Conservation (phyloP, 2,113 vertebrate species). For the Lamprotornis superbus region DNA sequence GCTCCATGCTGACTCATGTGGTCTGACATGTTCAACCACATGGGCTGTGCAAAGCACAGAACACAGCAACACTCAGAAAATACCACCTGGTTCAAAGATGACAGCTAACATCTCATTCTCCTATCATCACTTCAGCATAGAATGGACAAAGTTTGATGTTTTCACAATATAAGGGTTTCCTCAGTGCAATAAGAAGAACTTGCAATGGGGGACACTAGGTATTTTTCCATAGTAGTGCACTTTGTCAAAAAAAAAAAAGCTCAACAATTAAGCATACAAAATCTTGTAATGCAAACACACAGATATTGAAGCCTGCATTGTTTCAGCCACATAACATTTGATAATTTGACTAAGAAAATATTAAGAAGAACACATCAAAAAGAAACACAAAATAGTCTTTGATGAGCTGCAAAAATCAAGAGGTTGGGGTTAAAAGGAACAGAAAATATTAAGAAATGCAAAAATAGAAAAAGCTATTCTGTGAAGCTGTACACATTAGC, state of each 20-base stretch:
- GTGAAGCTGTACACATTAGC: not conserved
- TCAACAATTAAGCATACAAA: not conserved
- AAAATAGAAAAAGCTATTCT: not conserved
- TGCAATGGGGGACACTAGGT: not conserved
- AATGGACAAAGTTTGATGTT: accelerated
- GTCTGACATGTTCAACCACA: accelerated
- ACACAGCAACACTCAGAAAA: accelerated
- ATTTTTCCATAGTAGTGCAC: not conserved
- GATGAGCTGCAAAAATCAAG: not conserved
- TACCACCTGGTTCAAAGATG: accelerated
- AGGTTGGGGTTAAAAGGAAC: not conserved
- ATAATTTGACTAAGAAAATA: not conserved
- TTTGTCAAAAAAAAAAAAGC: not conserved
- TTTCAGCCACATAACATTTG: not conserved
- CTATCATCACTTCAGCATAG: not conserved
- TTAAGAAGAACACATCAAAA: not conserved
- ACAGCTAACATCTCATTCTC: not conserved
- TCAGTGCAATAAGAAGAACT: not conserved
- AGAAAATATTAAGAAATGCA: not conserved
- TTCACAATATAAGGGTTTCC: not conserved
- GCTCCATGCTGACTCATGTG: accelerated
- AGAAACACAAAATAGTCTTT: not conserved
- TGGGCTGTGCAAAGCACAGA: accelerated
- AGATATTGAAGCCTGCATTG: not conserved
- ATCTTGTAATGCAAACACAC: not conserved